Evolutionary conservation across 2,888 invertebrate species (phyloP).

Genomic region (Campoplex capitator): DNA sequence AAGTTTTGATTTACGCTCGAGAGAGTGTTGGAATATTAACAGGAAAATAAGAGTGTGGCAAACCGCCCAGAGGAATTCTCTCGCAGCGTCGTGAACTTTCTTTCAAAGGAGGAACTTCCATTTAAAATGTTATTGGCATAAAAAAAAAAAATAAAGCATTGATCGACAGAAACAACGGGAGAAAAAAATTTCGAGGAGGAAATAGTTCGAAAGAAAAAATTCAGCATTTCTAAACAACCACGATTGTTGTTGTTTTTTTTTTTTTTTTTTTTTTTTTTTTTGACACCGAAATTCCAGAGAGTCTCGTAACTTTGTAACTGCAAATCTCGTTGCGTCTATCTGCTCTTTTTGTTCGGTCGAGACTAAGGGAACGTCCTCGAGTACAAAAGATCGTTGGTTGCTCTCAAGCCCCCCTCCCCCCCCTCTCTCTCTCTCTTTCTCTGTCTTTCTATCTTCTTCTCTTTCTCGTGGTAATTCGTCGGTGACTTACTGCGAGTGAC

Average conservation of each 20-base stretch:
- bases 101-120: background rate
- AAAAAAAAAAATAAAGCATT: background rate
- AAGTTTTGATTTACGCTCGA: conserved; percentile 78
- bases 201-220: background rate
- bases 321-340: background rate
- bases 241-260: too few relatives aligned
- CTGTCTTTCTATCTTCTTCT: conserved; percentile 3
- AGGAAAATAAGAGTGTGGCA: conserved; percentile 15
- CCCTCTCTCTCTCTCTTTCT: conserved; percentile 20
- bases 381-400: conserved; percentile 36
- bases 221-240: background rate
- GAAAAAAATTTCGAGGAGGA: background rate
- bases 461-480: conserved; percentile 69
- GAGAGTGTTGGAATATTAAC: conserved; percentile 49
- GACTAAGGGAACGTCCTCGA: conserved; percentile 6
- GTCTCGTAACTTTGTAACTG: conserved; percentile 9
- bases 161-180: background rate
- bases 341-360: background rate
- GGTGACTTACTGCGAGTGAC: conserved; percentile 76
- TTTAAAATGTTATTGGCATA: background rate
- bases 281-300: background rate
- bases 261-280: background rate
- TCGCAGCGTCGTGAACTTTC: conserved; percentile 1
- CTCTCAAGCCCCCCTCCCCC: background rate
- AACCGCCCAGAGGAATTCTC: conserved; percentile 31